phyloP scores from a whole-genome alignment of 2,888 invertebrate species.

The Ornithoptera priamus region DNA sequence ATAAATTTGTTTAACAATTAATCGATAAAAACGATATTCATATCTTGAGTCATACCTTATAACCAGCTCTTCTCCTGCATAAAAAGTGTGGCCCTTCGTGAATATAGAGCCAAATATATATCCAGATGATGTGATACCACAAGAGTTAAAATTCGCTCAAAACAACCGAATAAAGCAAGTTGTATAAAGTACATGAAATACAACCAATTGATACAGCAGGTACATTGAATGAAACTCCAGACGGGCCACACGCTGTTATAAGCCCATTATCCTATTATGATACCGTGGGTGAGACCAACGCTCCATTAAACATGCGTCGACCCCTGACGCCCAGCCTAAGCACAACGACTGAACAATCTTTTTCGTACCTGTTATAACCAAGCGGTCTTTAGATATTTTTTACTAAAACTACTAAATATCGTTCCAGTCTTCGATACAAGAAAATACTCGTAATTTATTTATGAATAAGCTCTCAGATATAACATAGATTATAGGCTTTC shows the following conservation, averaged over 20 bases:
- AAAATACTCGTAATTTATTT: not conserved
- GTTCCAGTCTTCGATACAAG: not conserved
- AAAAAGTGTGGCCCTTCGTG: not conserved
- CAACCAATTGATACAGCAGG: not conserved
- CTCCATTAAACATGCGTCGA: conserved; percentile 33
- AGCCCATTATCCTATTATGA: conserved; percentile 69
- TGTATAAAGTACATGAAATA: not conserved
- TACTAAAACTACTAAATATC: not conserved
- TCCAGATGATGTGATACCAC: not conserved
- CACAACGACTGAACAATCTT: conserved; percentile 10
- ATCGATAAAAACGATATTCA: not conserved
- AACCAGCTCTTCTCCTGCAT: not conserved
- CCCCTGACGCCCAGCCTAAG: conserved; percentile 31
- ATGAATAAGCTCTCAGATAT: too few relatives aligned
- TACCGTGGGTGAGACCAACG: conserved; percentile 32
- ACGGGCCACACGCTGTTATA: conserved; percentile 35
- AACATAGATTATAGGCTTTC: too few relatives aligned
- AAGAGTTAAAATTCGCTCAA: not conserved
- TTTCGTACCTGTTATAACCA: conserved; percentile 1
- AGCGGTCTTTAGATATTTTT: not conserved
- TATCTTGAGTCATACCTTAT: not conserved
- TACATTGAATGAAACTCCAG: conserved; percentile 20
- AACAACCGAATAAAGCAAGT: not conserved
- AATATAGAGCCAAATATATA: not conserved
- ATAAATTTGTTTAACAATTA: not conserved